phyloP scores from a whole-genome alignment of 2,797 vertebrate genomes.

The Pangasius sanitwongsei region DNA sequence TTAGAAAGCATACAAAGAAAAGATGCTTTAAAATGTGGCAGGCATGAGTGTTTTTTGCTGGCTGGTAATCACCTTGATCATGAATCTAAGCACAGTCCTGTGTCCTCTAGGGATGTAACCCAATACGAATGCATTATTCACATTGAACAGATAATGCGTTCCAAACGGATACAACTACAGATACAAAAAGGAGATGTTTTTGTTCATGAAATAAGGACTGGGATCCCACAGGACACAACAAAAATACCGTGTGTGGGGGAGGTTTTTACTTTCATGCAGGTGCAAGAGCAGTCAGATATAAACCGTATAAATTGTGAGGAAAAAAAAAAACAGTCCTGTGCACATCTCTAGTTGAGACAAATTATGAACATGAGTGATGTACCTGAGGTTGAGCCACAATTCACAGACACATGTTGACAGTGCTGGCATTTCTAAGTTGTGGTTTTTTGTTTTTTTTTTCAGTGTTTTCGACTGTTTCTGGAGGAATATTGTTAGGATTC shows the following conservation, averaged over 20 bases:
- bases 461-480: background rate
- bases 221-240: background rate
- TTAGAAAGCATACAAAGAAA: constrained; percentile 15
- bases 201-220: background rate
- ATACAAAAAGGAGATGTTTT: background rate
- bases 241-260: background rate
- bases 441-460: background rate
- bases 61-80: background rate
- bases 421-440: background rate
- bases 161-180: background rate
- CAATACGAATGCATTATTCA: background rate
- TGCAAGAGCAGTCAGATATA: constrained; percentile 1
- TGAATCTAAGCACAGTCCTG: background rate
- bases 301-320: background rate
- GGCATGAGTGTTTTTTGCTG: background rate
- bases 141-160: background rate
- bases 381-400: background rate
- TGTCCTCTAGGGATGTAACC: background rate
- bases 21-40: background rate
- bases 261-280: background rate
- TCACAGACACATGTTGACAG: background rate
- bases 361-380: background rate
- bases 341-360: background rate
- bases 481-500: background rate
- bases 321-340: background rate